Evolutionary conservation across 2,797 vertebrate species (phyloP), one percentile per base, ranked within the genome.

Genomic region (Tiaroga cobitis): DNA sequence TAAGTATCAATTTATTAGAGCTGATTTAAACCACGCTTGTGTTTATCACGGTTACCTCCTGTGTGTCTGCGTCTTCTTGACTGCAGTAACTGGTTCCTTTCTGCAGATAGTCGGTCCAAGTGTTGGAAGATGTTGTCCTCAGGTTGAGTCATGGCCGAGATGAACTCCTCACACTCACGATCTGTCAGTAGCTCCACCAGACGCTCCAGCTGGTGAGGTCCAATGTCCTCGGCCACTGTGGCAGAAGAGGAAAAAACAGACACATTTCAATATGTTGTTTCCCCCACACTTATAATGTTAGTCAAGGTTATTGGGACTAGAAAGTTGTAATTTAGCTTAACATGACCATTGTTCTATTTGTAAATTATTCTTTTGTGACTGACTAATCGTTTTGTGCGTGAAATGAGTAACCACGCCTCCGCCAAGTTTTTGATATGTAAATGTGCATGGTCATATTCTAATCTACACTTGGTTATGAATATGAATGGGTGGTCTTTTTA

Each of bases 111-210:
- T 1, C 54, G 87, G 13, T 95, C 88, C 19, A 94, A 84, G 39
- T 89, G 90, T 68, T 85, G n/a, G 74, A 95, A 92, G 70, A 95
- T 91, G 2, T 91, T 89, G 46, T 94, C 84, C 5, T 96, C 94
- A 0, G 94, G 93, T 5, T 86, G 79, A n/a, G 88, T 90, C n/a
- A 98, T 91, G 51, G 90, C 87, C 0, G 24, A 16, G 81, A 93
- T 92, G 24, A 98, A 96, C 54, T 94, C 93, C 63, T 89, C 86
- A 67, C 97, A 99, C 92, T 98, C 96, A 0, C 85, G 82, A 0
- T 87, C 70, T 1, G 96, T 95, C 87, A 98, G 92, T 85, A 97
- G 74, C 88, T 96, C 93, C 1, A 94, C 94, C 51, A 99, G 90
- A 41, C 96, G 96, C 75, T 92, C 88, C 83, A 97, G 89, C 87